Percentiles rank a stretch among this genome's conserved stretches.
Evolutionary conservation across 2,888 invertebrate genomes (phyloP).

Genomic region (Pristionchus exspectatus): DNA sequence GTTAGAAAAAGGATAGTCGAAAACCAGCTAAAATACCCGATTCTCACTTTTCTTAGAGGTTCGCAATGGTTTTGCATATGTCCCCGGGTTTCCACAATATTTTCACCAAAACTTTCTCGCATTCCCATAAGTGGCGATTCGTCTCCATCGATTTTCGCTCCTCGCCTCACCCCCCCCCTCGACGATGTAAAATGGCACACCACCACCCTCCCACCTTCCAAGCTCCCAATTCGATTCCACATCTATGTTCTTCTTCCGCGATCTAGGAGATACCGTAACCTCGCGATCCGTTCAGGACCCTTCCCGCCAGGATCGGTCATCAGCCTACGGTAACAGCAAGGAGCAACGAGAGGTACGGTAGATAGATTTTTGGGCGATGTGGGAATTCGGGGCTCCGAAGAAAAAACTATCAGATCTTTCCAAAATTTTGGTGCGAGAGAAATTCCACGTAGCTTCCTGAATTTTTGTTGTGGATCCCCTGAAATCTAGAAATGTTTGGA

Average conservation of each 20-base stretch:
- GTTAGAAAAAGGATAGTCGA: too few species aligned
- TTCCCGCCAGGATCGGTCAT: neutral
- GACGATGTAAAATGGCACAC: neutral
- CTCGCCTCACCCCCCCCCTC: neutral
- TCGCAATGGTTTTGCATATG: too few species aligned
- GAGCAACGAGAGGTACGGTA: constrained; percentile 3
- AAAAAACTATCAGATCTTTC: neutral
- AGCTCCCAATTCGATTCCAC: neutral
- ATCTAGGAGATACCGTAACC: neutral
- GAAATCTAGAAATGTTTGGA: too few species aligned
- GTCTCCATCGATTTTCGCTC: neutral
- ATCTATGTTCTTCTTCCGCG: neutral
- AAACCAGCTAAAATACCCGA: neutral
- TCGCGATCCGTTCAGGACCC: neutral
- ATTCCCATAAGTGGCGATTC: too few species aligned
- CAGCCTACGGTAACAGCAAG: constrained; percentile 11
- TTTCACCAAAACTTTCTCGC: neutral
- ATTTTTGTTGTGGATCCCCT: too few species aligned
- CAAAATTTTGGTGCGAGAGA: too few species aligned
- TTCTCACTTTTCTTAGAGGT: neutral
- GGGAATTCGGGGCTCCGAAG: neutral
- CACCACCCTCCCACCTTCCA: neutral
- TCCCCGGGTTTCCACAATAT: too few species aligned
- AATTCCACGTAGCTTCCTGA: too few species aligned
- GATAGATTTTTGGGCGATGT: neutral